These are phyloP conservation scores for Molorchus minor DNA, from an alignment of 2,888 invertebrate genomes.

Conservation along the genomic window DNA sequence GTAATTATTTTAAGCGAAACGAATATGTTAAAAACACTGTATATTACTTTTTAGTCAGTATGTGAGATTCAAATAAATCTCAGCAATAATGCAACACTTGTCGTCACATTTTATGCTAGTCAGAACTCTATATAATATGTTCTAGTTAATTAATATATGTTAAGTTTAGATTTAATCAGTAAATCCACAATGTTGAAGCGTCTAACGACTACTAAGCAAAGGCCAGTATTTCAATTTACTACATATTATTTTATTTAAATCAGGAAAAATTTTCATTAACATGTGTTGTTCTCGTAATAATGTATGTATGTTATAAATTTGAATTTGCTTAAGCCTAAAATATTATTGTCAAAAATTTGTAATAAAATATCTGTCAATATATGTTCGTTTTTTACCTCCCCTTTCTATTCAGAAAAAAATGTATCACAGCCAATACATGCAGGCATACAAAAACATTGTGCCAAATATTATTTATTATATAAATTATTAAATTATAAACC, in stretches of 20 bases:
- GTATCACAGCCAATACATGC: background rate
- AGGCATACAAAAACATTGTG: background rate
- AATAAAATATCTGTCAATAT: conserved; percentile 24
- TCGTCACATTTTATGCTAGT: conserved; percentile 42
- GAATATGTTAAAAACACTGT: background rate
- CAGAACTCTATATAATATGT: conserved; percentile 27
- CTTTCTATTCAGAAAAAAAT: background rate
- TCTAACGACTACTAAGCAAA: conserved; percentile 28
- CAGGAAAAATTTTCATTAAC: conserved; percentile 6
- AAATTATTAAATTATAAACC: background rate
- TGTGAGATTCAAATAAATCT: conserved; percentile 7
- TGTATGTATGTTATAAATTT: conserved; percentile 25
- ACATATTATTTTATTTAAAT: conserved; percentile 10
- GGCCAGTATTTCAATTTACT: conserved; percentile 38
- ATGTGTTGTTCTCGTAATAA: conserved; percentile 20
- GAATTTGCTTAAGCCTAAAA: conserved; percentile 30
- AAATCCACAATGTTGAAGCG: conserved; percentile 7
- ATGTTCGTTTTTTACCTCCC: background rate
- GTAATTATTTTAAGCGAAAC: background rate
- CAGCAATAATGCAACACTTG: conserved; percentile 16
- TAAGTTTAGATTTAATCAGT: conserved; percentile 4
- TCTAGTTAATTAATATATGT: conserved; percentile 19
- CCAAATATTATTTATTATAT: background rate
- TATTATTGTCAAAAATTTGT: conserved; percentile 26
- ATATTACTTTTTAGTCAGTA: background rate